Percentiles rank a stretch among this genome's conserved stretches.
Evolutionary conservation across 1,140 invertebrate species (phyloP).

Genomic region (Papilio glaucus): DNA sequence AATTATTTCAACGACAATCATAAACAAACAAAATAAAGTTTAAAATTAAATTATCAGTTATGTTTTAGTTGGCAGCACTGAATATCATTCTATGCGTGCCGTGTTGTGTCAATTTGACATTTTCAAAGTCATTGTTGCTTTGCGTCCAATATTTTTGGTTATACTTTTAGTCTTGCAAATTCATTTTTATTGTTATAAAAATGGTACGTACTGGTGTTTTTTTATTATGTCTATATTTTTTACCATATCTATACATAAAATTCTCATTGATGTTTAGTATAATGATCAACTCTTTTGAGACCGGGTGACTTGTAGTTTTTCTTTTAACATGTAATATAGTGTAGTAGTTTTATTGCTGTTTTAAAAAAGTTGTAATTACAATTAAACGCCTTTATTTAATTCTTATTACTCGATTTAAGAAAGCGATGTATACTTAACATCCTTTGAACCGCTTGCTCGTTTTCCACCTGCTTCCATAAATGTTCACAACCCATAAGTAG

Average conservation of each 20-base stretch:
- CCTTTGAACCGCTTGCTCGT: no score
- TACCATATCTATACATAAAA: not conserved
- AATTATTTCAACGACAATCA: no score
- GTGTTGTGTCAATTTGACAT: conserved; percentile 34
- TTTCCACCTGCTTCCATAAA: no score
- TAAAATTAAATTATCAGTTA: no score
- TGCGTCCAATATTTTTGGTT: conserved; percentile 26
- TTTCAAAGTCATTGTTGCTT: conserved; percentile 43
- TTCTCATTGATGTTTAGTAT: no score
- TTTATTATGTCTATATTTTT: conserved; percentile 5
- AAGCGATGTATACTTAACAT: no score
- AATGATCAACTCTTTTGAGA: not conserved
- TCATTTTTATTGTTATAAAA: not conserved
- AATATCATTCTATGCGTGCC: not conserved
- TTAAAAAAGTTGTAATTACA: no score
- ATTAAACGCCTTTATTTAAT: no score
- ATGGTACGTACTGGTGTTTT: conserved; percentile 31
- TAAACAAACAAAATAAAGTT: no score
- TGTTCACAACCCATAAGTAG: no score
- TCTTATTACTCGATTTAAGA: no score
- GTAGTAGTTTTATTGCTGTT: no score
- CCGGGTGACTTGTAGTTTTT: conserved; percentile 31
- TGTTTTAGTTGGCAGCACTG: not conserved
- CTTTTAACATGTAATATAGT: not conserved
- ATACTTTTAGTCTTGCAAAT: not conserved